Conservation (phyloP, 1,140 invertebrate species). For the Drosophila ambigua region DNA sequence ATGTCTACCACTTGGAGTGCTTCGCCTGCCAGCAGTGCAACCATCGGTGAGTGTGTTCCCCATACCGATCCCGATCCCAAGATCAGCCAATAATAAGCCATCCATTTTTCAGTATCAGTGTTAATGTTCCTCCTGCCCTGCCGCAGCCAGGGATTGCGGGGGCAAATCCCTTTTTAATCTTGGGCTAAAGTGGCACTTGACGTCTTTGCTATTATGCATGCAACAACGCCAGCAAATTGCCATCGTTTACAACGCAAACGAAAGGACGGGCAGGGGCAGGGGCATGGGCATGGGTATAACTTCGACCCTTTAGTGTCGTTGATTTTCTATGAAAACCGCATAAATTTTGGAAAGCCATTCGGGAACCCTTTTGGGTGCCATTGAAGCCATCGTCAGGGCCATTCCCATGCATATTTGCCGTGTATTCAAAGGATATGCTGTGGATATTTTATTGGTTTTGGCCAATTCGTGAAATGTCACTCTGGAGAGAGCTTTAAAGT, state of each 20-base stretch:
- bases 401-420: slow-evolving; percentile 1
- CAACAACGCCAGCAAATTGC: slow-evolving; percentile 63
- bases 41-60: slow-evolving; percentile 90
- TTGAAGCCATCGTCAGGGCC: slow-evolving; percentile 37
- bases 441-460: slow-evolving; percentile 75
- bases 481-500: slow-evolving; percentile 82
- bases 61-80: no score
- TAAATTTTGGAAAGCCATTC: slow-evolving; percentile 67
- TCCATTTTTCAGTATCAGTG: not conserved
- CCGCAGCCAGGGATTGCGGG: not conserved
- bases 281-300: no score
- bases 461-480: slow-evolving; percentile 83
- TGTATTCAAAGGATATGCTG: not conserved
- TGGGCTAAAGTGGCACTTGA: slow-evolving; percentile 74
- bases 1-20: slow-evolving; percentile 99
- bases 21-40: slow-evolving; percentile 99
- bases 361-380: slow-evolving; percentile 65
- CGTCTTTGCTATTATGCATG: slow-evolving; percentile 74
- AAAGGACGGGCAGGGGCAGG: not conserved
- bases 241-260: slow-evolving; percentile 64
- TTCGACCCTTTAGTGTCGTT: slow-evolving; percentile 66
- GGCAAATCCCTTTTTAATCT: slow-evolving; percentile 76
- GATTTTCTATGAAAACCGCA: slow-evolving; percentile 78
- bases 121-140: not conserved
- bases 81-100: not conserved